Evolutionary conservation across 1,140 invertebrate genomes (phyloP).

Genomic region (Akabosia matsudoensis): DNA sequence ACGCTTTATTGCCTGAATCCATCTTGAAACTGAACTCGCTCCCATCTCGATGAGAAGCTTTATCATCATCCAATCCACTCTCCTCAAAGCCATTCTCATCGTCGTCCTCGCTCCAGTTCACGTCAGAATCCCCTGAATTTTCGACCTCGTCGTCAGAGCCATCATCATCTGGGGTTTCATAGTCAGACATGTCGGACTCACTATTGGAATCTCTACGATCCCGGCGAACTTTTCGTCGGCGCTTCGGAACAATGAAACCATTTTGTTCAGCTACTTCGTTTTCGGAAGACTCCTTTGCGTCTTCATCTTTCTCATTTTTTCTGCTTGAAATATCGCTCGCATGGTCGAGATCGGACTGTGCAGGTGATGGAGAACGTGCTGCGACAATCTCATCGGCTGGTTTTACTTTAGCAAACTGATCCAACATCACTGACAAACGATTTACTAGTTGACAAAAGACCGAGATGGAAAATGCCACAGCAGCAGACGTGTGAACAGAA

Average conservation of each 20-base stretch:
- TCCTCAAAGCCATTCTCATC: neutral
- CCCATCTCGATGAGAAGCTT: neutral
- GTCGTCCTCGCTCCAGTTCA: constrained; percentile 5
- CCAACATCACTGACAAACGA: constrained; percentile 31
- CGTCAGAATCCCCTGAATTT: neutral
- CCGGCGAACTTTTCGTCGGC: neutral
- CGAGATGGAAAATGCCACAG: constrained; percentile 41
- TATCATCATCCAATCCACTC: neutral
- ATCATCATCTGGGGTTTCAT: neutral
- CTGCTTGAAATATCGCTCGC: neutral
- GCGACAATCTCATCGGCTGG: neutral
- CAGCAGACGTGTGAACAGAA: constrained; percentile 37
- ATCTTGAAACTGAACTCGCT: neutral
- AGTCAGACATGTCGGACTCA: neutral
- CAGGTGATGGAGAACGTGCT: neutral
- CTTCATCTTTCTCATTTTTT: neutral
- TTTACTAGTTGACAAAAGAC: constrained; percentile 38
- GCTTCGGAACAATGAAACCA: neutral
- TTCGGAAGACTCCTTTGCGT: neutral
- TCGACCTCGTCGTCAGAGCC: neutral
- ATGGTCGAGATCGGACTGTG: neutral
- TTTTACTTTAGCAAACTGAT: constrained; percentile 21
- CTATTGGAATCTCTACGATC: neutral
- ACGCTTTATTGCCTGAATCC: neutral
- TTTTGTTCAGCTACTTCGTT: neutral